phyloP scores from a whole-genome alignment of 2,888 invertebrate genomes.

The Erebia epiphron region DNA sequence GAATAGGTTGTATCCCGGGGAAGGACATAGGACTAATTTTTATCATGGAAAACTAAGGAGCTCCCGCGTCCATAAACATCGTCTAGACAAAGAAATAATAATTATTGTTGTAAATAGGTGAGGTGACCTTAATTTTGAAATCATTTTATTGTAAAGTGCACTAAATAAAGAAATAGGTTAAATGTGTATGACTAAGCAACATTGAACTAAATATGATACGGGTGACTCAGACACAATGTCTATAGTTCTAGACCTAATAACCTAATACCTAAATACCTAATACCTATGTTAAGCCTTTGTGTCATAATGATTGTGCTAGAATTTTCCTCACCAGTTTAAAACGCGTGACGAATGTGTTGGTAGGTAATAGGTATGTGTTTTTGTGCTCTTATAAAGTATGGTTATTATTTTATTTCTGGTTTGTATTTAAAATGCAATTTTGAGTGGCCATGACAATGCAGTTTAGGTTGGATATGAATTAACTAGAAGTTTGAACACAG shows the following conservation, averaged over 20 bases:
- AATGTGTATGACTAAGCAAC: conserved; percentile 23
- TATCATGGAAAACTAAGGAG: too few species aligned
- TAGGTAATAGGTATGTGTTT: neutral
- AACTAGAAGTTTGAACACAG: too few species aligned
- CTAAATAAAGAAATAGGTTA: conserved; percentile 11
- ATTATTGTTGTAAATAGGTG: neutral
- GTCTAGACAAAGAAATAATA: too few species aligned
- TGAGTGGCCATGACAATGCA: too few species aligned
- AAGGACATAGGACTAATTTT: too few species aligned
- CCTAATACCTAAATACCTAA: conserved; percentile 21
- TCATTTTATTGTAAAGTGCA: neutral
- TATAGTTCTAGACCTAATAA: conserved; percentile 19
- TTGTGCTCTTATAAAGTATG: neutral
- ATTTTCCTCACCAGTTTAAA: neutral
- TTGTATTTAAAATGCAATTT: too few species aligned
- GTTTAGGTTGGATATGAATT: too few species aligned
- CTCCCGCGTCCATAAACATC: too few species aligned
- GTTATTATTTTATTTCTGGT: neutral
- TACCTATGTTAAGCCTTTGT: conserved; percentile 8
- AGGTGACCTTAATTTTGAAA: neutral
- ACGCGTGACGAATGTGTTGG: neutral
- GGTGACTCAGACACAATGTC: conserved; percentile 21
- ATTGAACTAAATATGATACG: conserved; percentile 30
- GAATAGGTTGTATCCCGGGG: too few species aligned
- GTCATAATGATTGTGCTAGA: neutral